Conservation (phyloP, 2,888 invertebrate genomes). For the Auanema sp. region DNA sequence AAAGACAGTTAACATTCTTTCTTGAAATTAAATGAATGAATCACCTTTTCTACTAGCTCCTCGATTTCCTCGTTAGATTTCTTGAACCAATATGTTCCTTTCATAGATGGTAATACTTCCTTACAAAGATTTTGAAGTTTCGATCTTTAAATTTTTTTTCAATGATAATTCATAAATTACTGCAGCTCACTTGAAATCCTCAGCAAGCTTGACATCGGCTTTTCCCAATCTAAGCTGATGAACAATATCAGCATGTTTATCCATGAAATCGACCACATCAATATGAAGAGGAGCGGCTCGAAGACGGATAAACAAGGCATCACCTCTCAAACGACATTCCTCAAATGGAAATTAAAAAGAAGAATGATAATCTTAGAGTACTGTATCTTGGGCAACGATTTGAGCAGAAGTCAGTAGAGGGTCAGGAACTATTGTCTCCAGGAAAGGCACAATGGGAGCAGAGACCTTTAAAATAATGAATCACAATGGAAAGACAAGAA, state of each 20-base stretch:
- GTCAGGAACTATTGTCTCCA: constrained; percentile 82
- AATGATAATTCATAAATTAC: not conserved
- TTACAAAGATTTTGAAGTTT: constrained; percentile 21
- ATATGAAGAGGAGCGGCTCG: constrained; percentile 51
- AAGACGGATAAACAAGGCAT: constrained; percentile 43
- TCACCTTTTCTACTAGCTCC: constrained; percentile 28
- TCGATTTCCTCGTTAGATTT: constrained; percentile 48
- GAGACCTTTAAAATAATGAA: constrained; percentile 74
- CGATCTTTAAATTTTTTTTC: constrained; percentile 9
- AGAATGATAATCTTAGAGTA: constrained; percentile 13
- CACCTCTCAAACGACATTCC: constrained; percentile 52
- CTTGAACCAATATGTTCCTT: constrained; percentile 59
- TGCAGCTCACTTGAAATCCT: constrained; percentile 21
- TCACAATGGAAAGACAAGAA: not conserved
- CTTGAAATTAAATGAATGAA: not conserved
- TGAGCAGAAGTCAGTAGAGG: constrained; percentile 38
- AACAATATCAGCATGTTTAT: constrained; percentile 35
- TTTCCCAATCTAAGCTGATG: constrained; percentile 36
- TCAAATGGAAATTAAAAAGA: constrained; percentile 14
- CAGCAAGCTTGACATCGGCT: constrained; percentile 22
- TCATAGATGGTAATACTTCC: constrained; percentile 44
- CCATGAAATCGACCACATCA: constrained; percentile 36
- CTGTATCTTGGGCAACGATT: constrained; percentile 50
- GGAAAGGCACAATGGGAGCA: constrained; percentile 90
- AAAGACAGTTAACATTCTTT: constrained; percentile 30